phyloP scores from a whole-genome alignment of 2,888 invertebrate species.

The Tetragonisca angustula region DNA sequence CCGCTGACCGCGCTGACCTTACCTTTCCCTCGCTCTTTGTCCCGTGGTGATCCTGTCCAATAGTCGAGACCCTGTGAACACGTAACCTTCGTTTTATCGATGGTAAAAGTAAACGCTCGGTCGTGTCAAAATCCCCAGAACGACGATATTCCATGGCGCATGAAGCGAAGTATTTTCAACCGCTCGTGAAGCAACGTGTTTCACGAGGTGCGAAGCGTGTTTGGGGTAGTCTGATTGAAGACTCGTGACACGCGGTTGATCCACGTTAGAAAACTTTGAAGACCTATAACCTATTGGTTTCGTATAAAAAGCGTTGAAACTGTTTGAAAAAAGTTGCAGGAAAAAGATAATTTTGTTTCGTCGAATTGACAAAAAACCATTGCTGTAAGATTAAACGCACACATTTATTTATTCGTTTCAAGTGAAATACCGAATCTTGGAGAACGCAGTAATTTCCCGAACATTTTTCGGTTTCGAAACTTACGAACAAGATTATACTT shows the following conservation, averaged over 20 bases:
- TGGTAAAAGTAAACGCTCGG: slow-evolving; percentile 31
- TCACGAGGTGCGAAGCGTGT: not conserved
- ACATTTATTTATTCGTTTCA: no score
- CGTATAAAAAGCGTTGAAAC: no score
- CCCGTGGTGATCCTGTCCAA: slow-evolving; percentile 31
- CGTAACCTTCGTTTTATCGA: slow-evolving; percentile 47
- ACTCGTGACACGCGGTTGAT: not conserved
- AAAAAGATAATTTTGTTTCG: no score
- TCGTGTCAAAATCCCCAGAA: not conserved
- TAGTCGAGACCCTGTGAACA: slow-evolving; percentile 44
- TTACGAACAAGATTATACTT: not conserved
- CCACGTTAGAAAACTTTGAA: not conserved
- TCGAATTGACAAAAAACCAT: no score
- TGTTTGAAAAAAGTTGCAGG: no score
- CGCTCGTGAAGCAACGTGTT: not conserved
- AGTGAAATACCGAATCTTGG: no score
- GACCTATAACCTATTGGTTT: not conserved
- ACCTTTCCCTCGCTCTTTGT: slow-evolving; percentile 2
- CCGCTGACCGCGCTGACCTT: slow-evolving; percentile 68
- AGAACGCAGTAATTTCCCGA: no score
- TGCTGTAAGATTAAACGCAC: no score
- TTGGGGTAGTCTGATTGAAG: not conserved
- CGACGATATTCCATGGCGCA: not conserved
- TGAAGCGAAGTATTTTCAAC: not conserved
- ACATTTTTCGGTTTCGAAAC: not conserved